A percentile compares a stretch with the other conserved stretches of the same genome.
Evolutionary conservation across 2,797 vertebrate species (phyloP).

Genomic region (Mallotus villosus): DNA sequence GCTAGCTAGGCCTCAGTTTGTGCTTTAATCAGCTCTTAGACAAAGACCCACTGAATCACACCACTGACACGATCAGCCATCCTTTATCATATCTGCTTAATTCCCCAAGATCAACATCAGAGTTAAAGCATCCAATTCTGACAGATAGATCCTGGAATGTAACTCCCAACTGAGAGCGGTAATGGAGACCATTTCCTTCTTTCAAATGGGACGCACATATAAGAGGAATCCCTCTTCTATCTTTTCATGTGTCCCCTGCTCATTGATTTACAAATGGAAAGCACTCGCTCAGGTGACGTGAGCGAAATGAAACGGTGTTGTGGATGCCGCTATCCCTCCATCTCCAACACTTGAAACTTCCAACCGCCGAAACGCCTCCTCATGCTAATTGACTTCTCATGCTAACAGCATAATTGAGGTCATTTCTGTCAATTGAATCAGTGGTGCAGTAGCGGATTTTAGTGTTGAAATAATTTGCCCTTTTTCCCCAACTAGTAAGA

Average conservation of each 20-base stretch:
- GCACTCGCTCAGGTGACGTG: slow-evolving; percentile 90
- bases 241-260: slow-evolving; percentile 70
- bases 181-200: slow-evolving; percentile 80
- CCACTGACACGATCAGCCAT: slow-evolving; percentile 94
- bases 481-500: slow-evolving; percentile 76
- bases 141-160: slow-evolving; percentile 87
- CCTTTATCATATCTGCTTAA: slow-evolving; percentile 85
- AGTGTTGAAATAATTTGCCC: slow-evolving; percentile 79
- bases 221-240: slow-evolving; percentile 65
- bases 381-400: slow-evolving; percentile 66
- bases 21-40: slow-evolving; percentile 96
- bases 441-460: slow-evolving; percentile 65
- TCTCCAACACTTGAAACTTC: slow-evolving; percentile 76
- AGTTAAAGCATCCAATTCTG: slow-evolving; percentile 90
- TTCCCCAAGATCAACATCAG: slow-evolving; percentile 85
- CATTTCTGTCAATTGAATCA: slow-evolving; percentile 73
- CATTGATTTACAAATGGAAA: slow-evolving; percentile 96
- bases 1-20: slow-evolving; percentile 85
- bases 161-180: slow-evolving; percentile 88
- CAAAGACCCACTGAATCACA: slow-evolving; percentile 88
- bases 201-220: slow-evolving; percentile 63
- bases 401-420: slow-evolving; percentile 83
- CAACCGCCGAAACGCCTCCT: slow-evolving; percentile 67
- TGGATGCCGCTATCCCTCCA: slow-evolving; percentile 56
- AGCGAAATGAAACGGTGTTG: slow-evolving; percentile 71